phyloP scores from a whole-genome alignment of 1,140 invertebrate genomes.

The Cheumatopsyche charites region DNA sequence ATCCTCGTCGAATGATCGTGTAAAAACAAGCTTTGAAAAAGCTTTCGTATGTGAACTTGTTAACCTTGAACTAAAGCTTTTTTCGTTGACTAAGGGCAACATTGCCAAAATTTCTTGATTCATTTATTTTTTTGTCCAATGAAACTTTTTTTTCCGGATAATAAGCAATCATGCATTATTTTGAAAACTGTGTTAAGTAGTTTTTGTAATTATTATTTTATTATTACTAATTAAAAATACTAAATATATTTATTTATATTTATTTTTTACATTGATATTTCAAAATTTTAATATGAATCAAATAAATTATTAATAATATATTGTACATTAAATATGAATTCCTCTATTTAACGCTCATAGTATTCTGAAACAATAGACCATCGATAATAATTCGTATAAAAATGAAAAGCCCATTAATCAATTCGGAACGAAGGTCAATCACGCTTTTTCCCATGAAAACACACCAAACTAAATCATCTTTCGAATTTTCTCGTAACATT shows the following conservation, averaged over 20 bases:
- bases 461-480: not conserved
- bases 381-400: not conserved
- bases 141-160: too few species aligned
- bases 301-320: too few species aligned
- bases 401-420: constrained; percentile 8
- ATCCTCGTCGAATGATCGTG: not conserved
- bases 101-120: too few species aligned
- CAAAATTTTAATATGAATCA: not conserved
- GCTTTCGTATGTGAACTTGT: constrained; percentile 8
- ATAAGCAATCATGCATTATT: too few species aligned
- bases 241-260: not conserved
- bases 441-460: constrained; percentile 8
- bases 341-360: too few species aligned
- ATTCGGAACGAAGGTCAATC: constrained; percentile 10
- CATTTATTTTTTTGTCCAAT: too few species aligned
- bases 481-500: constrained; percentile 19
- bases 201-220: too few species aligned
- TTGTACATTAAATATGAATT: constrained; percentile 17
- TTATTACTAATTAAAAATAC: not conserved
- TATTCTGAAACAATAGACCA: constrained; percentile 5
- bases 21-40: not conserved
- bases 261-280: not conserved
- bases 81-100: not conserved
- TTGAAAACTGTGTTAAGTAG: too few species aligned
- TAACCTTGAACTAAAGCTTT: constrained; percentile 13